phyloP scores from a whole-genome alignment of 2,797 vertebrate genomes.

The Sphaeramia orbicularis region DNA sequence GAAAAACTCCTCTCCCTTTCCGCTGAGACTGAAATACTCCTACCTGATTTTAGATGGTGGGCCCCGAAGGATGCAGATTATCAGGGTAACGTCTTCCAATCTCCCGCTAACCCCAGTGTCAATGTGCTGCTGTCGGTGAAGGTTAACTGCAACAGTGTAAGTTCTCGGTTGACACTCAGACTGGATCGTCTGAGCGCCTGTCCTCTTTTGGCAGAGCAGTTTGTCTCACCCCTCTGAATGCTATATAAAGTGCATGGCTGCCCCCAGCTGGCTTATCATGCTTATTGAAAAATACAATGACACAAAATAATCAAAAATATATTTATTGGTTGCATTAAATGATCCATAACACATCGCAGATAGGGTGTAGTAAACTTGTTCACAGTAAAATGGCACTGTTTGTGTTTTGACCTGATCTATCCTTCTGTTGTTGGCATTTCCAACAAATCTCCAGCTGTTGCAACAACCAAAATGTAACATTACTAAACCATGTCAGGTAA shows the following conservation, averaged over 20 bases:
- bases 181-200: slow-evolving; percentile 43
- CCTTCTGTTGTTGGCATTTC: not conserved
- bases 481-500: not conserved
- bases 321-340: slow-evolving; percentile 39
- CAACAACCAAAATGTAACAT: not conserved
- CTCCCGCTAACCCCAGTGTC: slow-evolving; percentile 44
- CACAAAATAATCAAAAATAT: slow-evolving; percentile 29
- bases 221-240: slow-evolving; percentile 19
- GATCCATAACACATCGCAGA: slow-evolving; percentile 15
- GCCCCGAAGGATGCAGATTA: slow-evolving; percentile 56
- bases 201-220: slow-evolving; percentile 67
- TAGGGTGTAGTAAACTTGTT: slow-evolving; percentile 39
- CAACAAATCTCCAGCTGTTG: not conserved
- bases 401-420: not conserved
- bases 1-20: slow-evolving; percentile 57
- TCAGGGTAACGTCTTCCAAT: slow-evolving; percentile 58
- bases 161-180: slow-evolving; percentile 62
- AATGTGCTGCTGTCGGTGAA: slow-evolving; percentile 61
- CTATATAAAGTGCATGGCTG: slow-evolving; percentile 59
- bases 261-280: slow-evolving; percentile 71
- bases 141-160: slow-evolving; percentile 58
- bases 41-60: slow-evolving; percentile 68
- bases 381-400: slow-evolving; percentile 6
- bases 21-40: slow-evolving; percentile 53
- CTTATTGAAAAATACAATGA: slow-evolving; percentile 12